Evolutionary conservation across 2,888 invertebrate genomes (phyloP).

Genomic region (Dynastes maya): DNA sequence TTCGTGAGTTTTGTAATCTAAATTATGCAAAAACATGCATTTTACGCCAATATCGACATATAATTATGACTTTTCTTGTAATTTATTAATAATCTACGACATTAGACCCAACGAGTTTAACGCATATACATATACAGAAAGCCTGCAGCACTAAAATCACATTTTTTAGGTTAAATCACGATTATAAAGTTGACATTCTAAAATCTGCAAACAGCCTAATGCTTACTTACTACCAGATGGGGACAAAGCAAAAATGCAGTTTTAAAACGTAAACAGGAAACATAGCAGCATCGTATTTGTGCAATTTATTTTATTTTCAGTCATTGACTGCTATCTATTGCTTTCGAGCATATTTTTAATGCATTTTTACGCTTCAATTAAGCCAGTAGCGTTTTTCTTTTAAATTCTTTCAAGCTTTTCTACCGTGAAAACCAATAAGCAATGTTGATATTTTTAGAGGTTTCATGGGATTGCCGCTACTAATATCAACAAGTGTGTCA

Average conservation of each 20-base stretch:
- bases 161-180: conserved; percentile 37
- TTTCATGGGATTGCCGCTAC: neutral
- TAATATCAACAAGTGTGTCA: conserved; percentile 42
- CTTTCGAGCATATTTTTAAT: neutral
- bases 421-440: conserved; percentile 16
- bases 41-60: conserved; percentile 8
- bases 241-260: neutral
- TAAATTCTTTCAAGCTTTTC: conserved; percentile 19
- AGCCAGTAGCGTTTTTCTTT: neutral
- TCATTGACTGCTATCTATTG: neutral
- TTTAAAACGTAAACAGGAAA: conserved; percentile 33
- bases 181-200: conserved; percentile 25
- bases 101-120: conserved; percentile 11
- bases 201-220: neutral
- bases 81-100: conserved; percentile 30
- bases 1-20: conserved; percentile 29
- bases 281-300: neutral
- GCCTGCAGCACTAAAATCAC: neutral
- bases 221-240: neutral
- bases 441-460: conserved; percentile 28
- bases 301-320: conserved; percentile 20
- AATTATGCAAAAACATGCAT: conserved; percentile 32
- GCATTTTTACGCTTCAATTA: conserved; percentile 11
- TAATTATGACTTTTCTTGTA: conserved; percentile 8
- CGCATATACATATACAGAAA: neutral